Conservation (phyloP, 2,888 invertebrate genomes). For the Euclidia mi region DNA sequence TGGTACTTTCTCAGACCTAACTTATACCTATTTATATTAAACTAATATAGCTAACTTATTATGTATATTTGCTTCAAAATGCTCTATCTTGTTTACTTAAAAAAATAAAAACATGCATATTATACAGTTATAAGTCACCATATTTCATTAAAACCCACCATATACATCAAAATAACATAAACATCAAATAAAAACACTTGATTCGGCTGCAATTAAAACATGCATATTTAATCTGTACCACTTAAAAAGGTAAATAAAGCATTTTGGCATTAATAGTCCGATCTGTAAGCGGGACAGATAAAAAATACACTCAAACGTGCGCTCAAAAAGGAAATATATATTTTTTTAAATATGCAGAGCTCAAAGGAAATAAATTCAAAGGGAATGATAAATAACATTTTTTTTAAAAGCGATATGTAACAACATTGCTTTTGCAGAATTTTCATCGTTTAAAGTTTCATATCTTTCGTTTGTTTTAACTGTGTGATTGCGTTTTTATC, state of each 20-base stretch:
- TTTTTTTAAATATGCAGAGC: constrained; percentile 47
- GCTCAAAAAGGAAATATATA: constrained; percentile 39
- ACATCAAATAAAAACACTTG: background rate
- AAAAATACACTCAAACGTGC: constrained; percentile 27
- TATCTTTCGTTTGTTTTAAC: constrained; percentile 33
- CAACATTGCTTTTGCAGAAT: constrained; percentile 28
- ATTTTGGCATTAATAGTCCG: constrained; percentile 20
- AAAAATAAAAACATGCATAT: too few relatives aligned
- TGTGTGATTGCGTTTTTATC: constrained; percentile 13
- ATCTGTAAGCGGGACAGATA: constrained; percentile 35
- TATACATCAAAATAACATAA: background rate
- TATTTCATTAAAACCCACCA: background rate
- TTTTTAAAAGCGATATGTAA: constrained; percentile 34
- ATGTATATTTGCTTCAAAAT: too few relatives aligned
- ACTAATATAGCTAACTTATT: too few relatives aligned
- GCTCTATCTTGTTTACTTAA: too few relatives aligned
- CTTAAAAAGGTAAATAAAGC: constrained; percentile 17
- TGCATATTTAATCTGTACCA: constrained; percentile 18
- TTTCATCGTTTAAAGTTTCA: constrained; percentile 29
- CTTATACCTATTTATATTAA: too few relatives aligned
- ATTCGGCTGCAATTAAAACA: background rate
- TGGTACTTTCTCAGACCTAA: too few relatives aligned
- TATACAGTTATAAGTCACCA: too few relatives aligned
- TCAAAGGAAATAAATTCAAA: constrained; percentile 56
- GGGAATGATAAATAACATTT: constrained; percentile 50